Conservation (phyloP, 2,797 vertebrate genomes). For the Lepus oiostolus region DNA sequence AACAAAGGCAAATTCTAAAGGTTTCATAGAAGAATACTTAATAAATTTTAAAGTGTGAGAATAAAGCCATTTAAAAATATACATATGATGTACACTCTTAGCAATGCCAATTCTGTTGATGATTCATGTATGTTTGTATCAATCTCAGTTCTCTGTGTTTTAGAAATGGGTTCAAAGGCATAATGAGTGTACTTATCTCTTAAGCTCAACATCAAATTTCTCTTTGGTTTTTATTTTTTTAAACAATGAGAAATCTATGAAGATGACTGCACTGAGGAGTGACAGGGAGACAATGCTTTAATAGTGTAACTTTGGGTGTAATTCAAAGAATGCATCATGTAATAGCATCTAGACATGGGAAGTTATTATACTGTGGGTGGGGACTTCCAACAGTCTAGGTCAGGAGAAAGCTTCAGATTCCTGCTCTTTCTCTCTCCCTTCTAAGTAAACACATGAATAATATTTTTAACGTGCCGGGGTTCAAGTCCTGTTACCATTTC, state of each 20-base stretch:
- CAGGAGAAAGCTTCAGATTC: not conserved
- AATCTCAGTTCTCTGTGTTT: conserved; percentile 30
- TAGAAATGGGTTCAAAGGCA: conserved; percentile 41
- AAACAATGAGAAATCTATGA: conserved; percentile 24
- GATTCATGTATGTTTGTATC: conserved; percentile 3
- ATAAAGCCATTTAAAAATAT: conserved; percentile 20
- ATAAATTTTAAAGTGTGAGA: conserved; percentile 23
- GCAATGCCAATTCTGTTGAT: conserved; percentile 32
- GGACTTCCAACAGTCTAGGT: not conserved
- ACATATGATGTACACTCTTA: not conserved
- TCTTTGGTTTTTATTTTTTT: conserved; percentile 42
- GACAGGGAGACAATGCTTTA: not conserved
- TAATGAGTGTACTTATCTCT: not conserved
- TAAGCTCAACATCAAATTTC: conserved; percentile 7
- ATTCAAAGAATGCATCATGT: not conserved
- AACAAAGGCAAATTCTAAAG: conserved; percentile 42
- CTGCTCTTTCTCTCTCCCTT: too few species aligned
- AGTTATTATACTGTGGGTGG: not conserved
- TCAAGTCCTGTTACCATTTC: too few species aligned
- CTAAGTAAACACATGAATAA: too few species aligned
- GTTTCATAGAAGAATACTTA: conserved; percentile 18
- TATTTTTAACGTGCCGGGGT: too few species aligned
- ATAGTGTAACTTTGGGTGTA: not conserved
- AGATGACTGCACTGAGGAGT: not conserved
- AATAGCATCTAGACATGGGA: not conserved